Conservation (phyloP, 2,797 vertebrate genomes). For the Anisognathus igniventris region DNA sequence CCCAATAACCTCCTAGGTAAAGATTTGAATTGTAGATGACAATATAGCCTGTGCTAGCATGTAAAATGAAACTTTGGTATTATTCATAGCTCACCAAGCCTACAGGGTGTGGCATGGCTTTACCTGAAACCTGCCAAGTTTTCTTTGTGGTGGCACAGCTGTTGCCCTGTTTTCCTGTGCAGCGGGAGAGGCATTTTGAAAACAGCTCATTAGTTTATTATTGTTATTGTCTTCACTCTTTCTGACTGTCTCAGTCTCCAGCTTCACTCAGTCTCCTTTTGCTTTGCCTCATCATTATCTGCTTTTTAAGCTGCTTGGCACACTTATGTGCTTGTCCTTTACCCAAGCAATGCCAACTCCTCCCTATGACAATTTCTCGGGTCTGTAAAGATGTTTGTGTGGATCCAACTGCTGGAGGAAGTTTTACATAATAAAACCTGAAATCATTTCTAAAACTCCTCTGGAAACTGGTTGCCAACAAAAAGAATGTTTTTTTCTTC, state of each 20-base stretch:
- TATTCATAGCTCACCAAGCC: constrained; percentile 13
- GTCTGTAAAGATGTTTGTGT: neutral
- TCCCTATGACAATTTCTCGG: neutral
- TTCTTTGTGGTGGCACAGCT: neutral
- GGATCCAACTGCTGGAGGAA: neutral
- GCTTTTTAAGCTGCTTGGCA: neutral
- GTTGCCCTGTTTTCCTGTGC: neutral
- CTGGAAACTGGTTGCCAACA: neutral
- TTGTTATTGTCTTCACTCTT: neutral
- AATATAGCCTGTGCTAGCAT: constrained; percentile 22
- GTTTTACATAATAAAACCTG: neutral
- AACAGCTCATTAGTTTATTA: neutral
- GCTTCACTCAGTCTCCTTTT: neutral
- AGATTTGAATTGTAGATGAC: constrained; percentile 42
- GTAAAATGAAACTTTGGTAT: neutral
- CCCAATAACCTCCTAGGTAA: constrained; percentile 17
- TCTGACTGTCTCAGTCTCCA: neutral
- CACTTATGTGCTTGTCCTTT: neutral
- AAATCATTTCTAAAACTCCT: neutral
- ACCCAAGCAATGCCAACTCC: neutral
- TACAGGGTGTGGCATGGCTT: neutral
- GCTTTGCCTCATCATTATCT: neutral
- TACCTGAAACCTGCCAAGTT: neutral
- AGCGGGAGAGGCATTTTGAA: neutral
- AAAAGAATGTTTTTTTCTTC: neutral